Conservation (phyloP, 2,797 vertebrate species). For the Euthynnus affinis region DNA sequence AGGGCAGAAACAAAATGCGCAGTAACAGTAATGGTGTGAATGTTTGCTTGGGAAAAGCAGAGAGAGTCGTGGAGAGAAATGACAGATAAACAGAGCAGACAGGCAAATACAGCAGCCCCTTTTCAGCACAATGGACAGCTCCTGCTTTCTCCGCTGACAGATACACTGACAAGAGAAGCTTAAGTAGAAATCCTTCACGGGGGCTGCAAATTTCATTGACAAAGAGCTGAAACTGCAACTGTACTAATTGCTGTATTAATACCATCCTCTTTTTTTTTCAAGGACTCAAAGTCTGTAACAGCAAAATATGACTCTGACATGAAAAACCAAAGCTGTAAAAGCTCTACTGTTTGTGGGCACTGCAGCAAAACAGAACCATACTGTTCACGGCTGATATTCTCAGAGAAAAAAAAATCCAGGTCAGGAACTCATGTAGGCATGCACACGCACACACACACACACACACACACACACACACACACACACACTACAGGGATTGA, state of each 20-base stretch:
- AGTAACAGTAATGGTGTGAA: slow-evolving; percentile 32
- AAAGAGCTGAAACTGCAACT: slow-evolving; percentile 56
- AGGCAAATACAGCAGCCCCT: slow-evolving; percentile 30
- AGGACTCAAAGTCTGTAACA: slow-evolving; percentile 7
- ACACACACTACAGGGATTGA: slow-evolving; percentile 39
- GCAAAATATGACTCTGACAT: slow-evolving; percentile 17
- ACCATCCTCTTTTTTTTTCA: slow-evolving; percentile 20
- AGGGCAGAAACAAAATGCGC: slow-evolving; percentile 19
- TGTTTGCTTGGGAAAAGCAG: slow-evolving; percentile 30
- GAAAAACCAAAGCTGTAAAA: slow-evolving; percentile 13
- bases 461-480: slow-evolving; percentile 19
- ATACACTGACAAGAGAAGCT: slow-evolving; percentile 19
- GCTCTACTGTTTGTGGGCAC: background rate
- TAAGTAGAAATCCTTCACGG: slow-evolving; percentile 30
- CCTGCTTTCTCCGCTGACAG: slow-evolving; percentile 61
- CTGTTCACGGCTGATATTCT: slow-evolving; percentile 34
- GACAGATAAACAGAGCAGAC: slow-evolving; percentile 38
- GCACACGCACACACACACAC: too few relatives aligned
- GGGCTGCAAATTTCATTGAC: slow-evolving; percentile 27
- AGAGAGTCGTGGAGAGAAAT: slow-evolving; percentile 10
- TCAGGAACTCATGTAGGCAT: slow-evolving; percentile 47
- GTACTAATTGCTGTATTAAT: slow-evolving; percentile 43
- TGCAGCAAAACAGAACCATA: slow-evolving; percentile 9
- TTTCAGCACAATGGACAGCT: slow-evolving; percentile 79
- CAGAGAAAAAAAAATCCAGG: slow-evolving; percentile 51